Percentiles rank a stretch among this genome's conserved stretches.
These are phyloP conservation scores for Trogon melanurus DNA, from an alignment of 2,113 vertebrate species.

Conservation along the genomic window DNA sequence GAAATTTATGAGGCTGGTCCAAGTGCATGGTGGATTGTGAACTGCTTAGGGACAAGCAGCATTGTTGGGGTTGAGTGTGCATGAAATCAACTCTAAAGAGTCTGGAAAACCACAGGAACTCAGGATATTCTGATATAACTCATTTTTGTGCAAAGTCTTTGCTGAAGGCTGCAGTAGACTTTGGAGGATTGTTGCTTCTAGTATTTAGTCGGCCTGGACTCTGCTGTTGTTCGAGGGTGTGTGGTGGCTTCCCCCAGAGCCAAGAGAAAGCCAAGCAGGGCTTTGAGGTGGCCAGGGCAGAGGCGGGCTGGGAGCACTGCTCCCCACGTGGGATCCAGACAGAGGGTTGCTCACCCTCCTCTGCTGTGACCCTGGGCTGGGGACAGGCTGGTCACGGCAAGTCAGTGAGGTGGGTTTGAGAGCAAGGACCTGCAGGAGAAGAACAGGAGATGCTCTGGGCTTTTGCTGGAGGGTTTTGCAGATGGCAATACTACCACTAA, in stretches of 20 bases:
- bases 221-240: background rate
- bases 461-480: background rate
- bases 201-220: background rate
- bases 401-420: background rate
- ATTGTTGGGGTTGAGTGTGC: background rate
- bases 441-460: background rate
- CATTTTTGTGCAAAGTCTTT: background rate
- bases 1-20: background rate
- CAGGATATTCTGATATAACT: background rate
- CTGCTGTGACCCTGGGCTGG: background rate
- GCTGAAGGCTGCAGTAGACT: background rate
- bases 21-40: background rate
- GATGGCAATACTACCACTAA: too few species aligned
- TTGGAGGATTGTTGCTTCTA: background rate
- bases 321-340: fast-evolving
- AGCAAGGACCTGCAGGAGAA: background rate
- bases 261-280: background rate
- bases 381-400: background rate
- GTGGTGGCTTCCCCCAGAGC: background rate
- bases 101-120: background rate
- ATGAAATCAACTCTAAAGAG: background rate
- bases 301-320: background rate
- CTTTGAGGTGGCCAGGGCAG: background rate
- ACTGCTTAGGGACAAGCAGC: background rate
- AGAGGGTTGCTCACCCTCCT: background rate